phyloP scores from a whole-genome alignment of 2,797 vertebrate genomes.

The Chromis chromis region DNA sequence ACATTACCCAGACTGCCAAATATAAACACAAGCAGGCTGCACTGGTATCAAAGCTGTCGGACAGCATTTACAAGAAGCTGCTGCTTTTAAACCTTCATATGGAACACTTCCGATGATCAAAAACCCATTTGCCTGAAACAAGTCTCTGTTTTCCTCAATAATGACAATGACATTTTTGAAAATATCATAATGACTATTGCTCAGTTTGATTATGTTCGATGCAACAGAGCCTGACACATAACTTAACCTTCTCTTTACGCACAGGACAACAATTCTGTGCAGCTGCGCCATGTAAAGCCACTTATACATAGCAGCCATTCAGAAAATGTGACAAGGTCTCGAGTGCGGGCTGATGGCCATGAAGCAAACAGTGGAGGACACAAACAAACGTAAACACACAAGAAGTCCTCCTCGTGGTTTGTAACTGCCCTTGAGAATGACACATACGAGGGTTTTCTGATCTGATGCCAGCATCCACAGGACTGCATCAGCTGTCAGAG shows the following conservation, averaged over 20 bases:
- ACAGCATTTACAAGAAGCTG: slow-evolving; percentile 56
- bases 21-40: slow-evolving; percentile 68
- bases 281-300: slow-evolving; percentile 34
- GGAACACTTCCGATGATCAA: slow-evolving; percentile 37
- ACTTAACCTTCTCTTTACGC: slow-evolving; percentile 13
- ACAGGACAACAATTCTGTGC: slow-evolving; percentile 19
- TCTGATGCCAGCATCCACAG: not conserved
- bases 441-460: not conserved
- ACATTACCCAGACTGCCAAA: slow-evolving; percentile 70
- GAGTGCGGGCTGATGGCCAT: slow-evolving; percentile 17
- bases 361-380: not conserved
- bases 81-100: slow-evolving; percentile 51
- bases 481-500: not conserved
- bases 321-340: slow-evolving; percentile 19
- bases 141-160: slow-evolving; percentile 1
- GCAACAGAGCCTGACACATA: not conserved
- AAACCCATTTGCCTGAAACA: slow-evolving; percentile 13
- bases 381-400: slow-evolving; percentile 8
- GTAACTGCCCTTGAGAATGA: not conserved
- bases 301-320: slow-evolving; percentile 25
- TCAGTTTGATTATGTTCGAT: not conserved
- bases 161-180: not conserved
- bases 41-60: slow-evolving; percentile 58
- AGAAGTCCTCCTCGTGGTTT: not conserved
- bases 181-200: not conserved